Evolutionary conservation across 2,797 vertebrate genomes (phyloP), one percentile per base, ranked within the genome.

Genomic region (Tangara arthus): DNA sequence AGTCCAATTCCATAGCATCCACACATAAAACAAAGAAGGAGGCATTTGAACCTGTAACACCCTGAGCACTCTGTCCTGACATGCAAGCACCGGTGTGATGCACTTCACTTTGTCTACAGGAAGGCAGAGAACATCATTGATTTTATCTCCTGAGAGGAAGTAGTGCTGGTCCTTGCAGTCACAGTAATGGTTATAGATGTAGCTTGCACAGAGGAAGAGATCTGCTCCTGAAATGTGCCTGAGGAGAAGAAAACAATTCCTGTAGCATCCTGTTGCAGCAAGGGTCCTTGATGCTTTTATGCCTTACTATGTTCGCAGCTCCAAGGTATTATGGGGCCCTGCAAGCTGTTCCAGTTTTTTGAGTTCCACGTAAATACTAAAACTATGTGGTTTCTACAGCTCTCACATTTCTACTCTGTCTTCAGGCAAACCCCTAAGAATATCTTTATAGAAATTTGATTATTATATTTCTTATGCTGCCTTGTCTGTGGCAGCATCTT

Each of bases 91-190:
- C 0, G 99, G 99, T 7, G 98, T 94, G 6, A 98, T 97, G 13
- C 87, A 96, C 35, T 97, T 96, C 70, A 98, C 73, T 78, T 97
- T 98, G 91, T 99, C 99, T 6, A 97, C 98, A 5, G 99, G 98
- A 89, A 99, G 98, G 96, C 99, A 99, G 69, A 98, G 97, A 35
- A 99, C 98, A 42, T 99, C 99, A 39, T 98, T 99, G 97, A 99
- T 99, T 98, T 99, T 99, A 97, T 99, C 99, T 95, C 99, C 99
- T 10, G 99, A 99, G 3, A 99, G 97, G 96, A 98, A 99, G 89
- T 99, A 99, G 97, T 99, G 98, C 79, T 99, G 99, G 96, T 99
- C 99, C 97, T 99, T 99, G 98, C 99, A 99, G 97, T 99, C 99
- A 83, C 98, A 99, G 94, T 99, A 99, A 97, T 99, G 99, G 97